These are phyloP conservation scores for Ichneumoninae sp. DNA, from an alignment of 2,888 invertebrate genomes.

Conservation along the genomic window DNA sequence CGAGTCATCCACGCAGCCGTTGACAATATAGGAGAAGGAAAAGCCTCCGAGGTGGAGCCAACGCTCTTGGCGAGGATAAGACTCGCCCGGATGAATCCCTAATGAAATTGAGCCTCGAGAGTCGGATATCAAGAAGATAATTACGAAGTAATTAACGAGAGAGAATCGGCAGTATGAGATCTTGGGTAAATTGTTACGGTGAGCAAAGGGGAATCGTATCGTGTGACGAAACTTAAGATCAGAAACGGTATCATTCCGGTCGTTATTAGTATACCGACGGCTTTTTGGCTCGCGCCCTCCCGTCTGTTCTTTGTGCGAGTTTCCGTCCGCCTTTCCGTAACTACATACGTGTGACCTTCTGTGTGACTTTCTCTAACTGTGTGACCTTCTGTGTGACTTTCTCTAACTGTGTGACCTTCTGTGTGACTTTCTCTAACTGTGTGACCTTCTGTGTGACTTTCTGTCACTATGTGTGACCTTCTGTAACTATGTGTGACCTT, in stretches of 20 bases:
- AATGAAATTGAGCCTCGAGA: conserved; percentile 63
- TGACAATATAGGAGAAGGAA: background rate
- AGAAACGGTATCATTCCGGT: conserved; percentile 12
- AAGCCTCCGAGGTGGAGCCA: conserved; percentile 41
- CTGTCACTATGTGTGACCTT: too few relatives aligned
- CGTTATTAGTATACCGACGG: conserved; percentile 24
- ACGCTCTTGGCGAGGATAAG: conserved; percentile 63
- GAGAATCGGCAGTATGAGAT: conserved; percentile 49
- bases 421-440: too few relatives aligned
- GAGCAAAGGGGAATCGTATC: background rate
- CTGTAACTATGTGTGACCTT: too few relatives aligned
- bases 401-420: too few relatives aligned
- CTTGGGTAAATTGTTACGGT: conserved; percentile 39
- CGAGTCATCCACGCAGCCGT: conserved; percentile 28
- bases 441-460: too few relatives aligned
- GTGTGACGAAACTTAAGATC: conserved; percentile 5
- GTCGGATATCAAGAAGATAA: conserved; percentile 65
- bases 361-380: too few relatives aligned
- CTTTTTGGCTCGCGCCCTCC: background rate
- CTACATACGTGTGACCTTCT: background rate
- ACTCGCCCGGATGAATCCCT: conserved; percentile 61
- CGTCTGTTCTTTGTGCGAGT: background rate
- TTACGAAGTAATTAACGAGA: conserved; percentile 65
- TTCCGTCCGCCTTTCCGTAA: background rate
- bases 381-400: too few relatives aligned